phyloP scores from a whole-genome alignment of 2,888 invertebrate species.

The Gerosis bhagava region DNA sequence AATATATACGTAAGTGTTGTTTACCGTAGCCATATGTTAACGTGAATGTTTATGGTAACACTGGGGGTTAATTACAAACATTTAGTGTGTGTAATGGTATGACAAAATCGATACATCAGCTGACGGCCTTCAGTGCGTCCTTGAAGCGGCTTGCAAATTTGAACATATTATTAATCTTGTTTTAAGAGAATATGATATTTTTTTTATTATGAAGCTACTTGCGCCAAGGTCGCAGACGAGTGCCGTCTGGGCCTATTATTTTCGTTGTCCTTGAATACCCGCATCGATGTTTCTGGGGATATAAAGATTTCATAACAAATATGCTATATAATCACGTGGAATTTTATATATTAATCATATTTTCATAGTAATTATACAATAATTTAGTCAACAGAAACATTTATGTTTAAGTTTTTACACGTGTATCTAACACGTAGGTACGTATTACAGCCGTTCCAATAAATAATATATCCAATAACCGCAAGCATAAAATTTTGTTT shows the following conservation, averaged over 20 bases:
- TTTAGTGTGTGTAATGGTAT: slow-evolving; percentile 35
- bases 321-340: too few species aligned
- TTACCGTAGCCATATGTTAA: not conserved
- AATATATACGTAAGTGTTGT: slow-evolving; percentile 60
- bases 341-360: too few species aligned
- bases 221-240: slow-evolving; percentile 12
- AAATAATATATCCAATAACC: too few species aligned
- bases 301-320: too few species aligned
- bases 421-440: too few species aligned
- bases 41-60: not conserved
- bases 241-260: slow-evolving; percentile 1
- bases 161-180: slow-evolving; percentile 14
- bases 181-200: slow-evolving; percentile 1
- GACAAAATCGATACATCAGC: slow-evolving; percentile 46
- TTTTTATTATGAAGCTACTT: slow-evolving; percentile 8
- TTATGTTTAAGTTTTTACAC: too few species aligned
- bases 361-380: too few species aligned
- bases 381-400: too few species aligned
- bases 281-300: too few species aligned
- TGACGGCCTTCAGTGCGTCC: slow-evolving; percentile 41
- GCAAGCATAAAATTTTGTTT: too few species aligned
- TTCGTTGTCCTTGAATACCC: too few species aligned
- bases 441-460: too few species aligned
- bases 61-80: slow-evolving; percentile 7
- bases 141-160: slow-evolving; percentile 31